Conservation (phyloP, 2,113 vertebrate genomes). For the Sisor rabdophorus region DNA sequence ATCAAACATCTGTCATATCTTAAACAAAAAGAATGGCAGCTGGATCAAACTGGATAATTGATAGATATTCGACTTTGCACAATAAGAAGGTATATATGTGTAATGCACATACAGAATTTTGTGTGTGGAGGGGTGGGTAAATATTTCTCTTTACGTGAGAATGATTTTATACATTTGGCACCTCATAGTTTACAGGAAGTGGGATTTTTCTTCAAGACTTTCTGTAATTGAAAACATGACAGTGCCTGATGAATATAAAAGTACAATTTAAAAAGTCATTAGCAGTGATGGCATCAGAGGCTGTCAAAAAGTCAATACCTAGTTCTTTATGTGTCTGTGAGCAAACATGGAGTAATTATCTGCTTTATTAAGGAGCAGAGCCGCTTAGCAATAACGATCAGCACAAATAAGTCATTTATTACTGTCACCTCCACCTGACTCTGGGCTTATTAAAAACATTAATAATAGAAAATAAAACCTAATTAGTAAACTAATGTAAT, state of each 20-base stretch:
- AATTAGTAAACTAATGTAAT: slow-evolving; percentile 80
- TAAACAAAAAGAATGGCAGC: slow-evolving; percentile 52
- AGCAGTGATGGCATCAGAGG: slow-evolving; percentile 67
- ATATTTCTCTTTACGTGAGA: neutral
- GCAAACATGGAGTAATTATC: slow-evolving; percentile 78
- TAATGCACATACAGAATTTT: neutral
- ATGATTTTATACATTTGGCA: neutral
- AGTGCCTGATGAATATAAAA: slow-evolving; percentile 73
- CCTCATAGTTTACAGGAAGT: slow-evolving; percentile 1
- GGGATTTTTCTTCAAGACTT: slow-evolving; percentile 64
- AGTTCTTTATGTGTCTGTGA: slow-evolving; percentile 73
- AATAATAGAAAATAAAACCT: slow-evolving; percentile 73
- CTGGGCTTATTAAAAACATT: slow-evolving; percentile 76
- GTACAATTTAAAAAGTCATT: slow-evolving; percentile 79
- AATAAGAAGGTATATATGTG: neutral
- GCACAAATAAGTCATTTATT: slow-evolving; percentile 78
- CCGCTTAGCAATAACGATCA: slow-evolving; percentile 71
- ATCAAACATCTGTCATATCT: slow-evolving; percentile 69
- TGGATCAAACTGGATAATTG: slow-evolving; percentile 47
- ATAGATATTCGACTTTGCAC: slow-evolving; percentile 48
- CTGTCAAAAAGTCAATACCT: slow-evolving; percentile 77
- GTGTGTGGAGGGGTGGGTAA: no score
- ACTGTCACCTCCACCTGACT: slow-evolving; percentile 77
- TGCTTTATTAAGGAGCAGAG: slow-evolving; percentile 72
- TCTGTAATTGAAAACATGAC: slow-evolving; percentile 75